Conservation (phyloP, 1,140 invertebrate species). For the Pogonognathellus flavescens region DNA sequence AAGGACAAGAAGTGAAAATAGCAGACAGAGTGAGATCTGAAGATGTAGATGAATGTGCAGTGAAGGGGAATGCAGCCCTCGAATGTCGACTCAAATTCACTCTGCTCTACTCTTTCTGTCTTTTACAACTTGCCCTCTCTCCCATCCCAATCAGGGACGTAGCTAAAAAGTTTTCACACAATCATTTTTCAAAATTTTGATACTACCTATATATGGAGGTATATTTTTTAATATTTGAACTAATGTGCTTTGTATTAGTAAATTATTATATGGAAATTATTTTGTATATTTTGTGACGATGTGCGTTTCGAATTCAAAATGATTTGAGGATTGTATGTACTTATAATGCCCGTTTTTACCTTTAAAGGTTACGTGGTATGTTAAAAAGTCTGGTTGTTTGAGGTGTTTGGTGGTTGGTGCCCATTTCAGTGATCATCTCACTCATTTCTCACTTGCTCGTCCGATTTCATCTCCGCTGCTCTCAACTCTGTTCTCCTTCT, state of each 20-base stretch:
- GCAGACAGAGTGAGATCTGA: neutral
- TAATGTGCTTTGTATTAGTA: no score
- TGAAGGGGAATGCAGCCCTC: neutral
- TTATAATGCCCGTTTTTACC: neutral
- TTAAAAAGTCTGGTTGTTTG: neutral
- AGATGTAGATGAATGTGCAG: neutral
- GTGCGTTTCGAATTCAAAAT: no score
- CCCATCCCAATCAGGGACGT: neutral
- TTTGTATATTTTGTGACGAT: no score
- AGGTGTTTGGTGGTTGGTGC: neutral
- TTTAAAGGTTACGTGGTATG: neutral
- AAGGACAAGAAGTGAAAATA: neutral
- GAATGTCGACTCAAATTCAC: neutral
- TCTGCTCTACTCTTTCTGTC: neutral
- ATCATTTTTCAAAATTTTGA: neutral
- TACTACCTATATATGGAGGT: no score
- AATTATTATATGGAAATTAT: no score
- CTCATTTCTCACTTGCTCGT: slow-evolving; percentile 39
- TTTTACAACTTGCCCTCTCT: neutral
- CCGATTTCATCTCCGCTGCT: slow-evolving; percentile 17
- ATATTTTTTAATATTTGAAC: no score
- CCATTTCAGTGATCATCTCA: slow-evolving; percentile 2
- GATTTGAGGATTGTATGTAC: no score
- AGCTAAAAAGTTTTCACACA: neutral
- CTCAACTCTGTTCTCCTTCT: neutral